Conservation (phyloP, 2,113 vertebrate genomes). For the Gambusia affinis region DNA sequence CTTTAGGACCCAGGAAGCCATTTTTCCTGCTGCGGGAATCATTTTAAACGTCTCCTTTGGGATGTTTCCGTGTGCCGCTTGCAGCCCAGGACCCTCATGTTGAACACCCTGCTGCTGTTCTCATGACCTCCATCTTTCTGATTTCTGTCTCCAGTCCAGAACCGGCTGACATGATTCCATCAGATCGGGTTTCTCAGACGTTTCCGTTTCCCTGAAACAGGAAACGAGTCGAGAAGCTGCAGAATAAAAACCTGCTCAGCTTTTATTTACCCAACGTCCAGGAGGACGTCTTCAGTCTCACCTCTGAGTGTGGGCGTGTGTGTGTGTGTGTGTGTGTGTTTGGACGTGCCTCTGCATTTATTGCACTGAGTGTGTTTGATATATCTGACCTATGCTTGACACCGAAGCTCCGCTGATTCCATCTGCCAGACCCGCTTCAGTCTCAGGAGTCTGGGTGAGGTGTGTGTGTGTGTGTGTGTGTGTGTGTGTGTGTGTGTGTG, state of each 20-base stretch:
- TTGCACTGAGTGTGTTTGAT: constrained; percentile 17
- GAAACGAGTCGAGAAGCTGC: neutral
- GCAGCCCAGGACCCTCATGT: no score
- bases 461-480: constrained; percentile 21
- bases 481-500: constrained; percentile 6
- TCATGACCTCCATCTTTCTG: neutral
- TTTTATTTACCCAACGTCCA: constrained; percentile 13
- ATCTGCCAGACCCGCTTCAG: constrained; percentile 18
- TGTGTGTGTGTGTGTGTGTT: neutral
- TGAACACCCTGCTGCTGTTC: neutral
- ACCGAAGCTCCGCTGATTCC: neutral
- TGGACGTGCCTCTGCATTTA: constrained; percentile 26
- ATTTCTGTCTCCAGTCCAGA: neutral
- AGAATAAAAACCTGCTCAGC: no score
- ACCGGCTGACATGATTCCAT: neutral
- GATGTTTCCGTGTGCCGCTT: no score
- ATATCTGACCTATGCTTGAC: constrained; percentile 43
- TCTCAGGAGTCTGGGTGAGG: neutral
- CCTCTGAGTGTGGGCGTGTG: neutral
- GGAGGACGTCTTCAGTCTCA: constrained; percentile 19
- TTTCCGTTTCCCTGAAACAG: no score
- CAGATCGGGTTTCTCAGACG: neutral
- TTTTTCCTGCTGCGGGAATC: no score
- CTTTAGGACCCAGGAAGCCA: no score
- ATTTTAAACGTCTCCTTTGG: no score